Conservation (phyloP, 2,113 vertebrate species). For the Peucedramus taeniatus region DNA sequence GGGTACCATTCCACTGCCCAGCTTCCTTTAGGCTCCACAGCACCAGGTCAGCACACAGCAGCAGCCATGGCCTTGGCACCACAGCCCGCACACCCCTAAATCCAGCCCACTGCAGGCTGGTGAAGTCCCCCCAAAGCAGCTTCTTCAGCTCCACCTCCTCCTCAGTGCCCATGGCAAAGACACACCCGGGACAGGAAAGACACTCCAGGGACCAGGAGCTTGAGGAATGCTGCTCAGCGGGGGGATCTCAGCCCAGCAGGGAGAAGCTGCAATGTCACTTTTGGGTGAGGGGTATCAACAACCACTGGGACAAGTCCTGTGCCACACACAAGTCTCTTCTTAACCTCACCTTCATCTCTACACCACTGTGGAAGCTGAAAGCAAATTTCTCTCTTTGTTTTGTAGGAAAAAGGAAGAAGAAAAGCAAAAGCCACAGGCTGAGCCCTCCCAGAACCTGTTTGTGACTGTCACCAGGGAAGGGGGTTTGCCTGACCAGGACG, state of each 20-base stretch:
- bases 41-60: rapidly evolving
- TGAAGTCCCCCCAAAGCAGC: background rate
- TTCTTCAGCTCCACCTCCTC: background rate
- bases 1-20: background rate
- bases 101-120: background rate
- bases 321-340: background rate
- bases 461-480: background rate
- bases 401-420: background rate
- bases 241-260: background rate
- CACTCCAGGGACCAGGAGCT: background rate
- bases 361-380: background rate
- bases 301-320: background rate
- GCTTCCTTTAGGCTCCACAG: background rate
- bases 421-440: background rate
- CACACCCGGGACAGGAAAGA: background rate
- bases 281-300: background rate
- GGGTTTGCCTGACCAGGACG: rapidly evolving
- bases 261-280: background rate
- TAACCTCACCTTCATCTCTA: background rate
- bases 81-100: background rate
- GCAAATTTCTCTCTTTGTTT: background rate
- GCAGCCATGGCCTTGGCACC: background rate
- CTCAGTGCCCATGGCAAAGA: background rate
- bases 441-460: background rate
- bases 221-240: rapidly evolving